These are phyloP conservation scores for Philereme transversata DNA, from an alignment of 2,888 invertebrate species.

Conservation along the genomic window DNA sequence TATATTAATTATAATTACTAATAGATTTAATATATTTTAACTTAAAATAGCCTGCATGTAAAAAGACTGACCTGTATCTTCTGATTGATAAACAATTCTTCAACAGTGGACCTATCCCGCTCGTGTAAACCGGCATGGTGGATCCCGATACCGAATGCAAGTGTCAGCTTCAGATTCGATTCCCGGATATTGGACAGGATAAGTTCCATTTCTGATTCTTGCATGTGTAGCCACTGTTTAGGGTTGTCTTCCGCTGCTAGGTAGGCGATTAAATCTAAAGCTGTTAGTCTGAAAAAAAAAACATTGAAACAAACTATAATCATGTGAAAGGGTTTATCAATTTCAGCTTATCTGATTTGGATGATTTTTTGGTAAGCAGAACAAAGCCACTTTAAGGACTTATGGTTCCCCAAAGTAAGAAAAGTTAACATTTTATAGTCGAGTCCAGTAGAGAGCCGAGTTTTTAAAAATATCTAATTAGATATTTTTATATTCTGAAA, in stretches of 20 bases:
- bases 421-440: no score
- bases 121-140: constrained; percentile 99
- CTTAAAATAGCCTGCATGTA: no score
- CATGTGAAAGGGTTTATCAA: no score
- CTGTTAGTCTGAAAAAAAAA: constrained; percentile 89
- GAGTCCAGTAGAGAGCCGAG: no score
- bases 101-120: constrained; percentile 94
- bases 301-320: neutral
- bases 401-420: no score
- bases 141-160: constrained; percentile 98
- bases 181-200: constrained; percentile 90
- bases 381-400: no score
- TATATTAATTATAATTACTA: no score
- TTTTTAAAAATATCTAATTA: no score
- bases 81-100: constrained; percentile 96
- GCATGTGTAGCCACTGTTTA: constrained; percentile 96
- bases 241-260: constrained; percentile 96
- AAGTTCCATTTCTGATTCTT: constrained; percentile 93
- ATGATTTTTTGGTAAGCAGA: no score
- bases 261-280: constrained; percentile 96
- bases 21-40: no score
- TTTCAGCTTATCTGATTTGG: no score
- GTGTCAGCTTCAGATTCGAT: constrained; percentile 94
- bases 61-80: constrained; percentile 91
- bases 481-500: no score